Base-by-base conservation (phyloP, 64 coral and sea anemone genomes). In the Porites lutea region DNA sequence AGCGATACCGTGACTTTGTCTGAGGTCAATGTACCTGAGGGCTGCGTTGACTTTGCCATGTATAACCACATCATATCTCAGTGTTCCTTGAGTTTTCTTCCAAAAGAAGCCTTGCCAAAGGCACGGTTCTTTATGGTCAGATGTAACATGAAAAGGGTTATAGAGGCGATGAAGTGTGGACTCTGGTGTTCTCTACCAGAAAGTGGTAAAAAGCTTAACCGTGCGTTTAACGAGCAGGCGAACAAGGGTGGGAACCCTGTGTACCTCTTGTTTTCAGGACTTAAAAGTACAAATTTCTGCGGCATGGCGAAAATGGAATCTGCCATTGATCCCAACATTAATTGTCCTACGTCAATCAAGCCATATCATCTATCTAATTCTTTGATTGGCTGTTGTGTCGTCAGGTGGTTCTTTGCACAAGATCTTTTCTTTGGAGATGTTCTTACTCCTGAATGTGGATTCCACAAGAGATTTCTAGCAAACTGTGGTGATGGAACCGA, bases 191-290 rank as follows among this genome's bases (percentile, higher is more conserved):
- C 61, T 6, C 21, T 8, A 0, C 11, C 3, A 1, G 48, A 68
- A n/a, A 48, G 5, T 47, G 69, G 52, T 47, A 69, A 52, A 69
- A 65, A 18, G 44, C 15, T 84, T 21, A 84, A 69, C 48, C 48
- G 19, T 8, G 9, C 21, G 8, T 84, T 49, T 23, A 11, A 22
- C 10, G 48, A 68, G 6, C 61, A 50, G 4, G 11, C 14, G 1
- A 69, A 48, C 11, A 68, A 19, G 48, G 73, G 37, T 65, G 18
- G 48, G n/a, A n/a, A 46, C 10, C 47, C 81, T 22, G 45, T 84
- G 13, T 84, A 68, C 63, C 59, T 84, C 44, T 51, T 84, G 61
- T 84, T 84, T 19, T n/a, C 81, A 21, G 81, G 63, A 69, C 45
- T 18, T 20, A 84, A 21, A 52, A 52, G 15, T 68, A 6, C 8